Evolutionary conservation across 2,888 invertebrate species (phyloP).

Genomic region (Alloscopus bannaensis): DNA sequence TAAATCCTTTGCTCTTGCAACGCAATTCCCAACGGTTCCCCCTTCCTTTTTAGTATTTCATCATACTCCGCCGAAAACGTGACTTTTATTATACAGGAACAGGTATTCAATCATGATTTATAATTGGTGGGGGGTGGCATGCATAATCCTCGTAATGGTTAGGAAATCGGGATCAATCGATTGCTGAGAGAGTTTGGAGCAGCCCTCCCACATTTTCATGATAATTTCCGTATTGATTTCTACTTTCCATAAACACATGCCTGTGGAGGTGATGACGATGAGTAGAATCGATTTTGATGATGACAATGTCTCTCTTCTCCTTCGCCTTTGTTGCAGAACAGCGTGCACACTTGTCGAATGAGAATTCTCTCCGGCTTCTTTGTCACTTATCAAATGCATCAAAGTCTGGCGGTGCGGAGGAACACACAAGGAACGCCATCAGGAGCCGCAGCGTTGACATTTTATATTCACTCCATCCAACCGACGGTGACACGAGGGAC

Average conservation of each 20-base stretch:
- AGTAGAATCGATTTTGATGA: background rate
- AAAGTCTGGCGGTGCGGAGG: conserved; percentile 1
- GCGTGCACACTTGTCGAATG: background rate
- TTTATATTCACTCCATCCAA: conserved; percentile 41
- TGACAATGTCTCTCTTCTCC: background rate
- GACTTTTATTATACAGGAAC: no score
- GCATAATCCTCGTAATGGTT: no score
- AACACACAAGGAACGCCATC: background rate
- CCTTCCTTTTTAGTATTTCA: no score
- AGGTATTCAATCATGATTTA: no score
- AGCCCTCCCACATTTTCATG: background rate
- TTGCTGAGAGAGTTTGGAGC: no score
- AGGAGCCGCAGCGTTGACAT: conserved; percentile 36
- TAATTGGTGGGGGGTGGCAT: no score
- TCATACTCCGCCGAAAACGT: no score
- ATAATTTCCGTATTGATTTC: background rate
- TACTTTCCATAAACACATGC: background rate
- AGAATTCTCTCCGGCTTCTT: background rate
- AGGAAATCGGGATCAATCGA: no score
- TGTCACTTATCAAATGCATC: background rate
- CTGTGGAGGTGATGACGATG: background rate
- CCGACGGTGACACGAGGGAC: conserved; percentile 6
- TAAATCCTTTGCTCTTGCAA: no score
- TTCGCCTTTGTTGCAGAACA: no score
- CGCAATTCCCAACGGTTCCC: no score